Percentiles rank a stretch among this genome's conserved stretches.
phyloP scores from a whole-genome alignment of 2,113 vertebrate genomes.

The Macquaria australasica region DNA sequence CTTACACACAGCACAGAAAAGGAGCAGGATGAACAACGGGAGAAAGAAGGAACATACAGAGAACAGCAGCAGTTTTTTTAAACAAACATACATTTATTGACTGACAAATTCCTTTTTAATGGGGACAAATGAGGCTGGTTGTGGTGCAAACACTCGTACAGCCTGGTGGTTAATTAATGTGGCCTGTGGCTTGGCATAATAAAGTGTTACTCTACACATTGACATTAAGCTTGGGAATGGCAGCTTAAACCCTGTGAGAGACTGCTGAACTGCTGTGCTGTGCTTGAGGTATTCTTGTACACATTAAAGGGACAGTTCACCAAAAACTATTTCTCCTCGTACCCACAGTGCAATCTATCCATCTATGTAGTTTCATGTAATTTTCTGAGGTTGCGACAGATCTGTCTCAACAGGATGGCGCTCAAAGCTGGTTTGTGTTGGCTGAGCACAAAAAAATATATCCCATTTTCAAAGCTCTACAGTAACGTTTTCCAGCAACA shows the following conservation, averaged over 20 bases:
- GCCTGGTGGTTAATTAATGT: constrained; percentile 65
- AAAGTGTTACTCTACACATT: constrained; percentile 36
- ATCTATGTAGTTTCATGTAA: not conserved
- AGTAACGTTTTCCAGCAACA: not conserved
- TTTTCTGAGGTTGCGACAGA: not conserved
- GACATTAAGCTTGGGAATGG: constrained; percentile 44
- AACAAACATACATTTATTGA: constrained; percentile 71
- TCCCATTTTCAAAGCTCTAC: not conserved
- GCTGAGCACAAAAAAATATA: not conserved
- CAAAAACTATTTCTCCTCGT: not conserved
- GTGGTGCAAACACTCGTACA: constrained; percentile 48
- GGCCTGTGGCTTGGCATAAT: constrained; percentile 52
- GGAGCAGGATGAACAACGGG: constrained; percentile 2
- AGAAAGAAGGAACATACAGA: constrained; percentile 22
- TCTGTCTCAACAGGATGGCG: not conserved
- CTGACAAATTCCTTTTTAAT: constrained; percentile 74
- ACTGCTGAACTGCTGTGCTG: constrained; percentile 4
- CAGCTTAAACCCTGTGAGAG: constrained; percentile 48
- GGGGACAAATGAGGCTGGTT: constrained; percentile 64
- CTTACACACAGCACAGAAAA: constrained; percentile 23
- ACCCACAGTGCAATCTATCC: not conserved
- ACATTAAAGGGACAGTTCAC: constrained; percentile 12
- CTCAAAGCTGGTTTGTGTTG: not conserved
- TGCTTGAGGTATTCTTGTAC: not conserved
- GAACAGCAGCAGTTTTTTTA: constrained; percentile 19